phyloP scores from a whole-genome alignment of 2,888 invertebrate species.

The Macrophya alboannulata region DNA sequence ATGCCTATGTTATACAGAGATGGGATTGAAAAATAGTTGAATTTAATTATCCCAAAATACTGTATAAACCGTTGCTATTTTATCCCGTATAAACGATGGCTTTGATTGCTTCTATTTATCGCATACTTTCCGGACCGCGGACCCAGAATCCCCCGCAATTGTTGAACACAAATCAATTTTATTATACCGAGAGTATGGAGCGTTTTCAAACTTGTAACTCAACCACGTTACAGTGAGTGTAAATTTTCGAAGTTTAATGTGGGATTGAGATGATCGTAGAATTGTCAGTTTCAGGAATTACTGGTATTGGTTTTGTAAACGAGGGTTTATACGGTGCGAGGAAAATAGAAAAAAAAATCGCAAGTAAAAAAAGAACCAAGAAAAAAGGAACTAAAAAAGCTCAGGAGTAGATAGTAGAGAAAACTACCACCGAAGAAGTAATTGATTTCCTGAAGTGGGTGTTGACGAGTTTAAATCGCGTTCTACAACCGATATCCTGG shows the following conservation, averaged over 20 bases:
- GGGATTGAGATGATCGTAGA: neutral
- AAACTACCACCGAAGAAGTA: constrained; percentile 33
- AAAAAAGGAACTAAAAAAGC: neutral
- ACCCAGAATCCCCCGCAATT: neutral
- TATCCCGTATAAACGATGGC: no score
- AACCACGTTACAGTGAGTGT: neutral
- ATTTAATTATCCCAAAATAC: neutral
- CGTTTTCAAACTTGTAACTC: neutral
- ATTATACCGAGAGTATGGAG: neutral
- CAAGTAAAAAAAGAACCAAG: no score
- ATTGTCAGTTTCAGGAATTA: neutral
- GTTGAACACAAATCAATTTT: neutral
- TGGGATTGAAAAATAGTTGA: neutral
- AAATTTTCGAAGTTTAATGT: neutral
- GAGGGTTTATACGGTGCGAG: neutral
- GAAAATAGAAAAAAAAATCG: neutral
- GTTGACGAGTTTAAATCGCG: constrained; percentile 46
- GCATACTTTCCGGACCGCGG: neutral
- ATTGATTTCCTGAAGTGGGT: constrained; percentile 35
- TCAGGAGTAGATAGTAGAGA: neutral
- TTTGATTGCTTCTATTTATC: constrained; percentile 15
- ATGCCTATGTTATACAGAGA: neutral
- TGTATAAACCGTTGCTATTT: neutral
- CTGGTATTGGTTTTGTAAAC: neutral
- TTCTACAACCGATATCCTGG: neutral